A percentile compares a stretch with the other conserved stretches of the same genome.
These are phyloP conservation scores for Pheosia tremula DNA, from an alignment of 2,888 invertebrate species.

Conservation along the genomic window DNA sequence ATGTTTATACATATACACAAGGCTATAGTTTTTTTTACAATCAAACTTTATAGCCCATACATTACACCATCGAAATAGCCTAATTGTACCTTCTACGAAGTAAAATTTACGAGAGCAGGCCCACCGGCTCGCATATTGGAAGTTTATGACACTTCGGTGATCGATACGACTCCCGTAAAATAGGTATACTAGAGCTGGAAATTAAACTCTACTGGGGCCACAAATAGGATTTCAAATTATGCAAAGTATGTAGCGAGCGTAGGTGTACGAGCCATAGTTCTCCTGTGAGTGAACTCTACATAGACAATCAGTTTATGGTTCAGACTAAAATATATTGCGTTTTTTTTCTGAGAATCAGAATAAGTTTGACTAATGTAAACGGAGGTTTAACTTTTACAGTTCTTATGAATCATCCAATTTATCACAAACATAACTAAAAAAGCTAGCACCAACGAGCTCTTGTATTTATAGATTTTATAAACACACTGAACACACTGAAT, in stretches of 20 bases:
- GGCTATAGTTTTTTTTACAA: constrained; percentile 6
- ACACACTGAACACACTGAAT: no score
- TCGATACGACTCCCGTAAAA: background rate
- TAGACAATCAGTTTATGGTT: no score
- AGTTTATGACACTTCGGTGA: background rate
- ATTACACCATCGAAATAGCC: constrained; percentile 30
- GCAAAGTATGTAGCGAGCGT: background rate
- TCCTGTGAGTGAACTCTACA: no score
- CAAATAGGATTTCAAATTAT: background rate
- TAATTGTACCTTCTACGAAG: constrained; percentile 26
- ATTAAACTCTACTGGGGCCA: background rate
- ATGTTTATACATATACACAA: background rate
- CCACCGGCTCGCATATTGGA: background rate
- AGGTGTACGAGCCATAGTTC: no score
- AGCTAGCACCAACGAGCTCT: no score
- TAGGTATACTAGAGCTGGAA: background rate
- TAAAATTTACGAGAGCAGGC: constrained; percentile 1
- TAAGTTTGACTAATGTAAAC: no score
- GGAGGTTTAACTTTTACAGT: no score
- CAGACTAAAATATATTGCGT: no score
- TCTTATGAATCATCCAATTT: no score
- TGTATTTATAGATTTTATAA: no score
- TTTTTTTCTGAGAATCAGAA: no score
- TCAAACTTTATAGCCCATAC: constrained; percentile 17
- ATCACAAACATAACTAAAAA: no score